Evolutionary conservation across 2,797 vertebrate genomes (phyloP), one percentile per base, ranked within the genome.

Genomic region (Carduelis carduelis): DNA sequence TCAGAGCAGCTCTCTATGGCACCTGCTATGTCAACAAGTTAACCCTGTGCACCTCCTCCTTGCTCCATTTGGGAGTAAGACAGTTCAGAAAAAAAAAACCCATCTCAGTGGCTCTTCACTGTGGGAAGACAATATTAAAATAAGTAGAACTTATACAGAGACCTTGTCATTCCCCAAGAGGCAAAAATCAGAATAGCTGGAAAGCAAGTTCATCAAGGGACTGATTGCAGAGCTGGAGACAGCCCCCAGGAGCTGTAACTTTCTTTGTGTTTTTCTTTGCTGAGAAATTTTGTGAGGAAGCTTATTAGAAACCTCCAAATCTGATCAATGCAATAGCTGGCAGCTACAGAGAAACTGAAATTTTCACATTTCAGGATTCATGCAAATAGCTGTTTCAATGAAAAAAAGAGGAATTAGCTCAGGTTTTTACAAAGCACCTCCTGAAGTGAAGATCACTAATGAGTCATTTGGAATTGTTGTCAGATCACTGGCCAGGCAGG

Each of bases 381-480:
- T 86, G 65, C 53, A 91, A 89, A 83, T 76, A 77, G 28, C 71
- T 56, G 1, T 61, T 88, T 72, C 69, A 63, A 20, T 52, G 85
- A 52, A 37, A 37, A 37, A 57, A 59, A 61, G 30, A 64, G 57
- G 59, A 95, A 63, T 94, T 79, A 84, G 20, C 52, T 94, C 47
- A 72, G 55, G 20, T 59, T 78, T 91, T 86, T 72, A 78, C 53
- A 90, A 86, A 93, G 59, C 37, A 82, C n/a, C 65, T 86, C 82
- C 80, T 92, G 89, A 94, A 91, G 70, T 83, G 86, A 92, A 83
- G 61, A 78, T 86, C 70, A 41, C 44, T 96, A 83, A 95, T 89
- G 82, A 92, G 52, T 87, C 69, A 49, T 86, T 94, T 83, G 78
- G 50, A 94, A 81, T 90, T 93, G 87, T 89, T 92, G 79, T 93